Conservation (phyloP, 2,113 vertebrate genomes). For the Phainopepla nitens region DNA sequence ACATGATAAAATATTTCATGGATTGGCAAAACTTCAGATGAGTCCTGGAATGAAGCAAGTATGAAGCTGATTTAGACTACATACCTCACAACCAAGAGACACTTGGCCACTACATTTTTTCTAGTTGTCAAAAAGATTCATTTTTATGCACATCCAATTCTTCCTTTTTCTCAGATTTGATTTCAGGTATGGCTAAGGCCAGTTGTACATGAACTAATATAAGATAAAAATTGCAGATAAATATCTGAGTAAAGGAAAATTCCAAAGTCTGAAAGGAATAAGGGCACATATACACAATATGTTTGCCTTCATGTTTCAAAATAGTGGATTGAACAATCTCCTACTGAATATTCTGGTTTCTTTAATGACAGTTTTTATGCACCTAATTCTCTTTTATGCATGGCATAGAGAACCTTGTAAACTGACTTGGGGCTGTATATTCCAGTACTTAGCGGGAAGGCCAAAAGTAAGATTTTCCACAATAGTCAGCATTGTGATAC, state of each 20-base stretch:
- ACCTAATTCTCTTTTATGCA: not conserved
- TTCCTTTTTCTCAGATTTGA: not conserved
- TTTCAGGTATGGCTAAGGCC: not conserved
- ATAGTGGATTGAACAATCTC: not conserved
- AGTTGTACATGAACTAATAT: not conserved
- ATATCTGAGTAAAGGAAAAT: not conserved
- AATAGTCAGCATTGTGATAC: not conserved
- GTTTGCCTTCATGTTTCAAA: not conserved
- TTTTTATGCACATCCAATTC: not conserved
- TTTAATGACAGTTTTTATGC: not conserved
- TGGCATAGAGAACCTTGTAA: not conserved
- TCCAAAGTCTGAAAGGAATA: not conserved
- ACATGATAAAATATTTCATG: not conserved
- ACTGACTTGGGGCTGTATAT: not conserved
- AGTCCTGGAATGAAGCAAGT: not conserved
- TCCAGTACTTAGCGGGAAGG: not conserved
- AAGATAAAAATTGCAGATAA: not conserved
- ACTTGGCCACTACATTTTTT: not conserved
- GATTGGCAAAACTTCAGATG: not conserved
- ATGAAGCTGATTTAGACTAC: not conserved
- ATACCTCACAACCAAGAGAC: accelerated
- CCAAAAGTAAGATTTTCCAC: not conserved
- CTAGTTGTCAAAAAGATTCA: not conserved
- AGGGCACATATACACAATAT: not conserved
- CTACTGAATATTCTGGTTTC: not conserved